Conservation (phyloP, 1,140 invertebrate species). For the Coptotermes formosanus region DNA sequence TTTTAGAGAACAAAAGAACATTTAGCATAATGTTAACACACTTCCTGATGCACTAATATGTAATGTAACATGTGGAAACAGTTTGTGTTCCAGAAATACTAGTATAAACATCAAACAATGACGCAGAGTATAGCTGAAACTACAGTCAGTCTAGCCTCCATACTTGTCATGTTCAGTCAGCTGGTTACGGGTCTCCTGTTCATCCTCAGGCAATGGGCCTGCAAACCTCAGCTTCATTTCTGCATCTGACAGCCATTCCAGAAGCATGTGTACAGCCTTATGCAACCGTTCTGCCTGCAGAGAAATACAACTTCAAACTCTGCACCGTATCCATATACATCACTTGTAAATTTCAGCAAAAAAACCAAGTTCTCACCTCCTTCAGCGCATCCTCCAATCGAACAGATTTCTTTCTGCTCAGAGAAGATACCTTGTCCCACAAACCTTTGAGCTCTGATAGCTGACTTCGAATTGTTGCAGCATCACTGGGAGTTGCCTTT, state of each 20-base stretch:
- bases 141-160: background rate
- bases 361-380: constrained; percentile 44
- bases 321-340: background rate
- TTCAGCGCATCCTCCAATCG: constrained; percentile 79
- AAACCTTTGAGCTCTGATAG: constrained; percentile 78
- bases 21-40: too few species aligned
- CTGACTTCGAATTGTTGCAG: constrained; percentile 74
- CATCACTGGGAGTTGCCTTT: constrained; percentile 77
- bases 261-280: constrained; percentile 86
- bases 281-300: constrained; percentile 84
- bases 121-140: too few species aligned
- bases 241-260: constrained; percentile 95
- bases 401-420: constrained; percentile 76
- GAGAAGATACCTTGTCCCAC: constrained; percentile 80
- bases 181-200: constrained; percentile 81
- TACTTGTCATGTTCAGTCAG: constrained; percentile 78
- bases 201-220: constrained; percentile 85
- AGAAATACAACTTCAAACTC: constrained; percentile 21
- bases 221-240: constrained; percentile 90
- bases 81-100: too few species aligned
- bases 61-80: too few species aligned
- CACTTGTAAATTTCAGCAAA: background rate
- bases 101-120: too few species aligned
- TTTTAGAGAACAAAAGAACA: too few species aligned
- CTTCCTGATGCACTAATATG: too few species aligned